These are phyloP conservation scores for Uloborus plumipes DNA, from an alignment of 2,888 invertebrate genomes.

Conservation along the genomic window DNA sequence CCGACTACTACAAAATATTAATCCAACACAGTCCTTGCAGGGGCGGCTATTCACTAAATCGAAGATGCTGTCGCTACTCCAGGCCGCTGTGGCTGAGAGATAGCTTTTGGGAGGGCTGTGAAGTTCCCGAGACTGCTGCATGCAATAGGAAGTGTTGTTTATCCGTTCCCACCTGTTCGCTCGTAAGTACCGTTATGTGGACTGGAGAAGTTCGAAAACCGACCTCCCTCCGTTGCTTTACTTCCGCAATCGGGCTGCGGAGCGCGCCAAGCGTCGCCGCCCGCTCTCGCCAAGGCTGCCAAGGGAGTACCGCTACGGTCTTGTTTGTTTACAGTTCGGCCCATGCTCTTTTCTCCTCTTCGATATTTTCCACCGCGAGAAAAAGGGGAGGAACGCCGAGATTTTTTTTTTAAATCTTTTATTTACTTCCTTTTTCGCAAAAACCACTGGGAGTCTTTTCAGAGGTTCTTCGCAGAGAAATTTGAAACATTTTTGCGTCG, in stretches of 20 bases:
- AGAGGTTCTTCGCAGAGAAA: too few species aligned
- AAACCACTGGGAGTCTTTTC: too few species aligned
- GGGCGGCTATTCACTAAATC: background rate
- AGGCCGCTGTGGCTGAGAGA: background rate
- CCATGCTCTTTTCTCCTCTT: slow-evolving; percentile 19
- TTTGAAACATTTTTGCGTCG: too few species aligned
- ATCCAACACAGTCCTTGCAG: background rate
- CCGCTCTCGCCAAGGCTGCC: slow-evolving; percentile 1
- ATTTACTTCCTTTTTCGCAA: too few species aligned
- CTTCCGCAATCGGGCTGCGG: slow-evolving; percentile 57
- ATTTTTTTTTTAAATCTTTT: too few species aligned
- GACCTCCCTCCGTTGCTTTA: slow-evolving; percentile 13
- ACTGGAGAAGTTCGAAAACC: slow-evolving; percentile 34
- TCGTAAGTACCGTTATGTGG: slow-evolving; percentile 55
- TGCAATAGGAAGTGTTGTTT: slow-evolving; percentile 18
- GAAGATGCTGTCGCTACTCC: background rate
- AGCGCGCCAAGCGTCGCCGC: slow-evolving; percentile 34
- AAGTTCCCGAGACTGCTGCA: slow-evolving; percentile 14
- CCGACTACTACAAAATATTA: slow-evolving; percentile 15
- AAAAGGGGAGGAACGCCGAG: background rate
- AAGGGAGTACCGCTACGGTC: slow-evolving; percentile 29
- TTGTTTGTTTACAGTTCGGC: slow-evolving; percentile 55
- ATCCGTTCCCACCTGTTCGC: slow-evolving; percentile 56
- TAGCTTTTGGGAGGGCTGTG: slow-evolving; percentile 27
- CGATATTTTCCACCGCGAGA: background rate